Evolutionary conservation across 2,888 invertebrate genomes (phyloP).

Genomic region (Spisula solida): DNA sequence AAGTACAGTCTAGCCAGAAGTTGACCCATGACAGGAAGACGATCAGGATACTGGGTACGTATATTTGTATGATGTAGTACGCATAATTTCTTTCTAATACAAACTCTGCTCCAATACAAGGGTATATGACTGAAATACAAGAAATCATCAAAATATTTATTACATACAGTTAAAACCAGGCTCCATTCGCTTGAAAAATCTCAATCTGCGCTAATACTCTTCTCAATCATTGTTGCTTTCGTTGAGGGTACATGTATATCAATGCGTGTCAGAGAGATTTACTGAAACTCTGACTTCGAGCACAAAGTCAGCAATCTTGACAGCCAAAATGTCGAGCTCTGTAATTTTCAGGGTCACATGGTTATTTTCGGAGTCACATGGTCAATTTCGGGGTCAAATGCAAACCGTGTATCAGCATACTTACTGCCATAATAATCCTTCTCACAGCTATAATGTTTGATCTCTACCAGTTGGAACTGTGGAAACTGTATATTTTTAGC

Average conservation of each 20-base stretch:
- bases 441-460: slow-evolving; percentile 18
- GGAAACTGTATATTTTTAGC: slow-evolving; percentile 30
- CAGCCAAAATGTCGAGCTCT: no score
- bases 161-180: no score
- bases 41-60: slow-evolving; percentile 73
- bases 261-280: background rate
- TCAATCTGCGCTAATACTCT: no score
- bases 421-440: slow-evolving; percentile 35
- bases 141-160: background rate
- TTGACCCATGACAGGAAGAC: slow-evolving; percentile 76
- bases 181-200: background rate
- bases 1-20: slow-evolving; percentile 76
- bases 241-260: no score
- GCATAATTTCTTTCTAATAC: slow-evolving; percentile 67
- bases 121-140: slow-evolving; percentile 68
- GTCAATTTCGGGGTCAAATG: no score
- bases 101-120: slow-evolving; percentile 71
- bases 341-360: no score
- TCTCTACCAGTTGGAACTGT: background rate
- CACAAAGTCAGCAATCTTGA: background rate
- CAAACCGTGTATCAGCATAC: background rate
- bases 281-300: background rate
- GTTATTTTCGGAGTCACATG: no score
- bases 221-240: no score
- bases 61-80: slow-evolving; percentile 76